Base-by-base conservation (phyloP, 1,140 invertebrate species). In the Drosophila tropicalis region DNA sequence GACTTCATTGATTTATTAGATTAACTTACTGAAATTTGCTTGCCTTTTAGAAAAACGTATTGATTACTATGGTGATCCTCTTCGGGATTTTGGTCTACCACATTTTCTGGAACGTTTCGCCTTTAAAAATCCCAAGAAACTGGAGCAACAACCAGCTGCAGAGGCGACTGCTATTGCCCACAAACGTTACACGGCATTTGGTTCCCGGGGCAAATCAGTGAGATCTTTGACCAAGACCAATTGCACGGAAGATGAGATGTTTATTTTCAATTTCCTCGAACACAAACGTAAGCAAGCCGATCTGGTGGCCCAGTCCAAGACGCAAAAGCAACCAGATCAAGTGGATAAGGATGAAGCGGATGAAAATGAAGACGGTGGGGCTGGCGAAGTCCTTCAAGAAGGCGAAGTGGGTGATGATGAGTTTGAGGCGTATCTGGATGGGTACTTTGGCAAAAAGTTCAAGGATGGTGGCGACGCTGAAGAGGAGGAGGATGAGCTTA, bases 61-160 rank as follows among this genome's bases (percentile, higher is more conserved):
- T 36, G 93, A 95, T 25, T 99, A 99, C 89, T 94, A 94, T 62
- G 98, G 98, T 0, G 97, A 99, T 93, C 98, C 98, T 0, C 92
- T 99, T 0, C 94, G 97, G 86, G 98, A 99, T 93, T 98, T 99
- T 86, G 96, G 96, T 0, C 92, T 97, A 1, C 96, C 97, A 25
- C 93, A 97, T 68, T 99, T 99, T 90, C 93, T 99, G 10, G 98
- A 99, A 90, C 94, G 98, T 65, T 99, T 99, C 92, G 97, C 98
- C 1, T 99, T 98, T 86, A 97, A 98, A 92, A 99, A 99, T 94
- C 98, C 98, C 0, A 99, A 99, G 92, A 96, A 95, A 70, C 65
- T 94, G 1, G 92, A 92, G 15, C 90, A 93, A 41, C 91, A 93
- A 1, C 92, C 92, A 32, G 78, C 86, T 61, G 83, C 79, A 41